These are phyloP conservation scores for Paratilapia polleni DNA, from an alignment of 2,113 vertebrate species.

Conservation along the genomic window DNA sequence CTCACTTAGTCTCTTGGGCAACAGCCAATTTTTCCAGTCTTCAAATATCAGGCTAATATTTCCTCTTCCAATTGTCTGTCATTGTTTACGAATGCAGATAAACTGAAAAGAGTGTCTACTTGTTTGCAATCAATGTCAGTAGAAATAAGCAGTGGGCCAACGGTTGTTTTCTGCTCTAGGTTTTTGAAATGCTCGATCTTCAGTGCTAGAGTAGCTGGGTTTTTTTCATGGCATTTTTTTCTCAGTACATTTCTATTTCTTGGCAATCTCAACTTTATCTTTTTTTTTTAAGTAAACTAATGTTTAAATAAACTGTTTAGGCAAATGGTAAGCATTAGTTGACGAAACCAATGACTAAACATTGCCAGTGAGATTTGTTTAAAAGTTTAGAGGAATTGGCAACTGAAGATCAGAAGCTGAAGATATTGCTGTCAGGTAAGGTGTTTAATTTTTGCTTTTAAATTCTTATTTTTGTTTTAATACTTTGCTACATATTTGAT, in stretches of 20 bases:
- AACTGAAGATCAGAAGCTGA: background rate
- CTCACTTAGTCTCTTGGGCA: background rate
- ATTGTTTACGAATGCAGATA: background rate
- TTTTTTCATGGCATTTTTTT: background rate
- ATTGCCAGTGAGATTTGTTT: background rate
- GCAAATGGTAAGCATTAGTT: background rate
- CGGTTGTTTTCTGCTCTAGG: background rate
- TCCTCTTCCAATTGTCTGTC: background rate
- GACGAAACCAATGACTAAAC: background rate
- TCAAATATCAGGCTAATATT: background rate
- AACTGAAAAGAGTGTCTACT: background rate
- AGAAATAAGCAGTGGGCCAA: background rate
- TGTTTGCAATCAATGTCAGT: background rate
- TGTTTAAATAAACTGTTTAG: background rate
- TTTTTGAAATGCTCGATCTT: background rate
- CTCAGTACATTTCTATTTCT: background rate
- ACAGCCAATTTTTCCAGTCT: background rate
- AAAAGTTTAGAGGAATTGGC: background rate
- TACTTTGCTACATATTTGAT: background rate
- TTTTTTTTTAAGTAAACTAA: background rate
- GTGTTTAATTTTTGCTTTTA: background rate
- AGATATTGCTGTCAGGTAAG: too few relatives aligned
- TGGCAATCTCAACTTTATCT: background rate
- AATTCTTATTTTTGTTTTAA: background rate
- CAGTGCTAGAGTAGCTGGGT: background rate